Percentiles rank a stretch among this genome's conserved stretches.
phyloP scores from a whole-genome alignment of 2,797 vertebrate genomes.

The Anguilla anguilla region DNA sequence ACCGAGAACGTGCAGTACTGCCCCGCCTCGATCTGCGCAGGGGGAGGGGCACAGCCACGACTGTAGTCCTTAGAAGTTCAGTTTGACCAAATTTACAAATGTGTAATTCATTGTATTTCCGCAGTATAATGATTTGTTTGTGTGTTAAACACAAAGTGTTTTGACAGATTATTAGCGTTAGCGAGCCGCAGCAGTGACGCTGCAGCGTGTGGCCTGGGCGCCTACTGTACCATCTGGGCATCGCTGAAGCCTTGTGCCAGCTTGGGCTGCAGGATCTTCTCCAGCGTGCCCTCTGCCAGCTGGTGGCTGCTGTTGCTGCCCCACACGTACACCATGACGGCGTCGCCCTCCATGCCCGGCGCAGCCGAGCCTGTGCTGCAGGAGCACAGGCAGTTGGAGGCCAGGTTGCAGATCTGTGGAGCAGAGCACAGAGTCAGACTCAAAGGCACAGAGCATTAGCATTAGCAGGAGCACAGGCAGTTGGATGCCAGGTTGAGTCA shows the following conservation, averaged over 20 bases:
- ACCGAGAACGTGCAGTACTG: constrained; percentile 85
- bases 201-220: neutral
- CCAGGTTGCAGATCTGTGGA: constrained; percentile 76
- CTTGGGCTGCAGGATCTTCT: constrained; percentile 83
- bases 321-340: constrained; percentile 80
- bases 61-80: no score
- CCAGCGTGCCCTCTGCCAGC: constrained; percentile 81
- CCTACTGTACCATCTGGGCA: constrained; percentile 75
- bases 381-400: constrained; percentile 78
- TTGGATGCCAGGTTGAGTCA: constrained; percentile 70
- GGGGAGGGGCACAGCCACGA: neutral
- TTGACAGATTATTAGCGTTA: neutral
- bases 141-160: neutral
- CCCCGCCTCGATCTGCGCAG: constrained; percentile 77
- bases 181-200: neutral
- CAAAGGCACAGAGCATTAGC: neutral
- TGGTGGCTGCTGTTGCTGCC: constrained; percentile 86
- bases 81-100: no score
- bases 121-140: neutral
- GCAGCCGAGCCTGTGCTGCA: constrained; percentile 68
- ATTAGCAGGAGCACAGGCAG: constrained; percentile 15
- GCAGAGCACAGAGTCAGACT: constrained; percentile 14
- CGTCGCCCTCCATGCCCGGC: constrained; percentile 64
- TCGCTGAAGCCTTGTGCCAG: constrained; percentile 80
- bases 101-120: neutral